Base-by-base conservation (phyloP, 2,888 invertebrate species). In the Tanytarsus gracilentus region DNA sequence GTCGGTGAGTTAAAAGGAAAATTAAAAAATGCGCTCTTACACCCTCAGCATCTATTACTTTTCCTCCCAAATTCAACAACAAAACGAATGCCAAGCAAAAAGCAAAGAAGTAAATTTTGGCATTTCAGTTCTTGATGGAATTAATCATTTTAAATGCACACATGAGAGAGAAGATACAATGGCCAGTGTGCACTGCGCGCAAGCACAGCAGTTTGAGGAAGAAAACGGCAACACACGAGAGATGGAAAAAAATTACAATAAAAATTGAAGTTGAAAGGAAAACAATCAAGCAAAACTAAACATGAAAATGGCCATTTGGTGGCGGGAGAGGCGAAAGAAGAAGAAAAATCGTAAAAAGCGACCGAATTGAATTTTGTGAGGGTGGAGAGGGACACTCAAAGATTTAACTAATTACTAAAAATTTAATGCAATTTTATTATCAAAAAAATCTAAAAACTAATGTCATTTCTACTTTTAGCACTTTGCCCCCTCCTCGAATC, bases 211-310 rank as follows among this genome's bases (percentile, higher is more conserved):
- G 36, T 36, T 16, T 14, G 16, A 36, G 16, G n/a, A 36, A 36
- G n/a, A n/a, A n/a, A n/a, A 50, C 50, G 27, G 26, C 33, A 53
- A 18, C 51, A 51, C 8, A 27, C n/a, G 44, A 16, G 21, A 44
- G 21, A 23, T n/a, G n/a, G 27, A 53, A 53, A 53, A 53, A 53
- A 53, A 53, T 53, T 53, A 53, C 27, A 53, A 53, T 53, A 53
- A 53, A 53, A 53, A 53, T 53, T 53, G 53, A 53, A 53, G 53
- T 53, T 53, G 53, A 53, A 53, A 21, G 53, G 36, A 53, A 53
- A 36, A 53, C 53, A 53, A 53, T 53, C 36, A 53, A 30, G 30
- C 11, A 27, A 30, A 30, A 52, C 26, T 52, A 52, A 52, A 52
- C 26, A 52, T 44, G 44, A 44, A 44, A 44, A 44, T 44, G 44